Base-by-base conservation (phyloP, 2,888 invertebrate genomes). In the Rhabditoides inermis region DNA sequence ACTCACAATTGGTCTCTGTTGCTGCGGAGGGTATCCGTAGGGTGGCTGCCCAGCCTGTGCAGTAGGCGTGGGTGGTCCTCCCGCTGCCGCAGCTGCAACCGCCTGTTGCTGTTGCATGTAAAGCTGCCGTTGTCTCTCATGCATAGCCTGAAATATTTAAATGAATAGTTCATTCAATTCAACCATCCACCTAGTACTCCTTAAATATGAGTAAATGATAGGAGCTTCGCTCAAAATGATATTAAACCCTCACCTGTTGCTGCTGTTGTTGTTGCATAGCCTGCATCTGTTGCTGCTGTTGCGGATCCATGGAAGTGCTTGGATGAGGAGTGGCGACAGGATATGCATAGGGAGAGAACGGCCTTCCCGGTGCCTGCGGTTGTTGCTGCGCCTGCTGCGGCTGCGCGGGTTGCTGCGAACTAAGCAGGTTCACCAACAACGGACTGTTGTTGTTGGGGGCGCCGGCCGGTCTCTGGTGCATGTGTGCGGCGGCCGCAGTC, bases 361-460 rank as follows among this genome's bases (percentile, higher is more conserved):
- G 37, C 27, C 45, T 2, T n/a, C 25, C 41, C 12, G 40, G 30
- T n/a, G n/a, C 15, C 18, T 26, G 15, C 3, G 51, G n/a, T n/a
- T n/a, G n/a, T n/a, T n/a, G n/a, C n/a, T n/a, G n/a, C n/a, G n/a
- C n/a, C n/a, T n/a, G n/a, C n/a, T n/a, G n/a, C n/a, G n/a, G n/a
- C n/a, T n/a, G n/a, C n/a, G n/a, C 44, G 39, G 42, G 53, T 26
- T 23, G 53, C 30, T 45, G 53, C 28, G 23, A 56, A 49, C 61
- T 62, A 7, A 66, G 40, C 36, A 66, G 40, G 42, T 58, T 62
- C 30, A 64, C 62, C 6, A 66, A 45, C 15, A 66, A 49, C 18
- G 66, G 66, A 30, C 62, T 62, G 48, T 56, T 65, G 15, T 56
- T 58, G 18, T 36, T 44, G 22, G 25, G 3, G 25, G 28, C n/a